These are phyloP conservation scores for Lasioglossum villosulum DNA, from an alignment of 2,888 invertebrate genomes.

Conservation along the genomic window DNA sequence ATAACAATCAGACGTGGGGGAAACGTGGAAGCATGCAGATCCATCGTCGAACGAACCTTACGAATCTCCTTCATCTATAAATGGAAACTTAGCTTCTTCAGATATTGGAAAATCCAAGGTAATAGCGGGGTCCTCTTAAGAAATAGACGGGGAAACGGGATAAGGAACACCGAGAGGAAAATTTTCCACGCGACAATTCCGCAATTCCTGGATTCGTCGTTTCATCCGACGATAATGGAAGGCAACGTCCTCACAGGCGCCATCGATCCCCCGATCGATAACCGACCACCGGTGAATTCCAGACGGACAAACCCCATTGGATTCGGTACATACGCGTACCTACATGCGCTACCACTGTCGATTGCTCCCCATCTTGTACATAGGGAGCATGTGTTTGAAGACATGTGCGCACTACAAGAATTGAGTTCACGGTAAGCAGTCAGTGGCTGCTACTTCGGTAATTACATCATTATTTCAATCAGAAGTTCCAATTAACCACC, in stretches of 20 bases:
- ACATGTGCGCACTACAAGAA: constrained; percentile 21
- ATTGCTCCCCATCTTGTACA: constrained; percentile 28
- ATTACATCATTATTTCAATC: background rate
- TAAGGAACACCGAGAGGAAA: background rate
- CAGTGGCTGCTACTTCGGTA: background rate
- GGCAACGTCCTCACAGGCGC: constrained; percentile 23
- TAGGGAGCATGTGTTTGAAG: constrained; percentile 24
- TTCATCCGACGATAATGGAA: constrained; percentile 28
- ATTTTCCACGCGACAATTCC: constrained; percentile 37
- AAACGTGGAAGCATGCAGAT: constrained; percentile 52
- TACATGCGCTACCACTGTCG: constrained; percentile 34
- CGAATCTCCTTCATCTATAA: constrained; percentile 24
- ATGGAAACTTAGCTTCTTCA: constrained; percentile 41
- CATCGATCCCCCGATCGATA: constrained; percentile 69
- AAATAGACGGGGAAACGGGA: constrained; percentile 2
- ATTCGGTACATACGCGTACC: constrained; percentile 15
- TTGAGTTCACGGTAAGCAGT: background rate
- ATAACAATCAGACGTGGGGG: constrained; percentile 63
- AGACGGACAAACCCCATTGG: constrained; percentile 47
- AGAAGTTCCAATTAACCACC: background rate
- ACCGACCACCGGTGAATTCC: constrained; percentile 60
- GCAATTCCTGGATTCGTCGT: constrained; percentile 21
- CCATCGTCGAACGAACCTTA: background rate
- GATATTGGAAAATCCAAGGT: constrained; percentile 56
- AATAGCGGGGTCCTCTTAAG: constrained; percentile 22